Conservation (phyloP, 2,888 invertebrate species). For the Callinectes sapidus region DNA sequence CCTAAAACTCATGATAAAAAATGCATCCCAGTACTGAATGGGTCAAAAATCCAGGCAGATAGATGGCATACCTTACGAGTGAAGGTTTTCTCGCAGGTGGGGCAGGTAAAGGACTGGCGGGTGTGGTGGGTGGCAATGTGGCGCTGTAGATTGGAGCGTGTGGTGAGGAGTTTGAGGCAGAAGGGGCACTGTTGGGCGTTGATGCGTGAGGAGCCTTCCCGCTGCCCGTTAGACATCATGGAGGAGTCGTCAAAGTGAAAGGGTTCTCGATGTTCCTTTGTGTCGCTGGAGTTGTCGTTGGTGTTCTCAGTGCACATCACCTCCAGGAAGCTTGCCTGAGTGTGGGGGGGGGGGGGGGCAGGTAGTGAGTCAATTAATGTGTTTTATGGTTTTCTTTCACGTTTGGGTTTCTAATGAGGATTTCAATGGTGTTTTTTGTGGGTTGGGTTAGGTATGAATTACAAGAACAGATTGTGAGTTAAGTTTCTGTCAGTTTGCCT, state of each 20-base stretch:
- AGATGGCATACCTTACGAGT: slow-evolving; percentile 46
- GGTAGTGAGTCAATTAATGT: too few relatives aligned
- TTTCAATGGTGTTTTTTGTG: too few relatives aligned
- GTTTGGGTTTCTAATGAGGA: too few relatives aligned
- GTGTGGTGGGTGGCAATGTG: slow-evolving; percentile 58
- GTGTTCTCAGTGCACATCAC: slow-evolving; percentile 59
- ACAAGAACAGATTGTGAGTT: too few relatives aligned
- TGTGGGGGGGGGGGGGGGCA: too few relatives aligned
- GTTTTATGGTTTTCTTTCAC: background rate
- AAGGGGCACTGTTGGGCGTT: slow-evolving; percentile 46
- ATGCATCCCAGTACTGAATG: too few relatives aligned
- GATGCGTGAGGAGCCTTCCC: slow-evolving; percentile 28
- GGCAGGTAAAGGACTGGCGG: slow-evolving; percentile 52
- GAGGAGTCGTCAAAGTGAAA: background rate
- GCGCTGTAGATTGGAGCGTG: slow-evolving; percentile 57
- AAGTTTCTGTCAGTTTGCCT: too few relatives aligned
- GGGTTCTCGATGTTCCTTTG: slow-evolving; percentile 7
- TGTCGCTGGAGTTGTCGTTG: background rate
- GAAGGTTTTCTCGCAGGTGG: slow-evolving; percentile 53
- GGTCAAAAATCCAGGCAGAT: too few relatives aligned
- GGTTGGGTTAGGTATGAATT: too few relatives aligned
- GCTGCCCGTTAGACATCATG: slow-evolving; percentile 39
- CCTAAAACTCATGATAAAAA: too few relatives aligned
- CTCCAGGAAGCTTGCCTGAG: slow-evolving; percentile 54
- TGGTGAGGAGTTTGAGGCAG: slow-evolving; percentile 54